phyloP scores from a whole-genome alignment of 2,113 vertebrate species.

The Glaucidium brasilianum region DNA sequence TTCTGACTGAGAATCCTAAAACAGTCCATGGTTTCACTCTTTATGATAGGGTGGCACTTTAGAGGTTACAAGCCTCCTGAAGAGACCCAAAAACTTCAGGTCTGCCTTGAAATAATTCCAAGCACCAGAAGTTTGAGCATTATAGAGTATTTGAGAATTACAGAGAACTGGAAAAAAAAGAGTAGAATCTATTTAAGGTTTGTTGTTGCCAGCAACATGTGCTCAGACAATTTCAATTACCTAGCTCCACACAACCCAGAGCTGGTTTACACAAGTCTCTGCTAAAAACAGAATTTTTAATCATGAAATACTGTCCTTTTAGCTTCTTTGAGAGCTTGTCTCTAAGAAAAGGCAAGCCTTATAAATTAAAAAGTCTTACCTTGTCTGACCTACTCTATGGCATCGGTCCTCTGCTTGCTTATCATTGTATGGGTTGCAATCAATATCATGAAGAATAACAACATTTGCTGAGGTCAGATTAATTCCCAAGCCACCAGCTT shows the following conservation, averaged over 20 bases:
- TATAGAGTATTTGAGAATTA: background rate
- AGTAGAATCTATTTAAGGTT: background rate
- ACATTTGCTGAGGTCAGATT: slow-evolving; percentile 95
- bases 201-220: background rate
- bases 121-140: background rate
- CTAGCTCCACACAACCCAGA: background rate
- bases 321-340: background rate
- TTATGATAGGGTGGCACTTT: background rate
- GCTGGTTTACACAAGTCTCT: background rate
- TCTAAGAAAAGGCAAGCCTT: background rate
- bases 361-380: slow-evolving; percentile 58
- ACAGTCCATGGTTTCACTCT: background rate
- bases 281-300: background rate
- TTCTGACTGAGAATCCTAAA: background rate
- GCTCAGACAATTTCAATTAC: background rate
- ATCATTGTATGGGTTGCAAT: slow-evolving; percentile 96
- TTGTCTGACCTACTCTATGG: slow-evolving; percentile 94
- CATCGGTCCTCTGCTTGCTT: slow-evolving; percentile 97
- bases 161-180: background rate
- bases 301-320: background rate
- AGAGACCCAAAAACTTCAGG: background rate
- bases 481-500: slow-evolving; percentile 95
- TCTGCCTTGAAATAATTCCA: background rate
- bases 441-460: slow-evolving; percentile 98
- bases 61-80: background rate